Base-by-base conservation (phyloP, 2,888 invertebrate genomes). In the Rotaria sp. region DNA sequence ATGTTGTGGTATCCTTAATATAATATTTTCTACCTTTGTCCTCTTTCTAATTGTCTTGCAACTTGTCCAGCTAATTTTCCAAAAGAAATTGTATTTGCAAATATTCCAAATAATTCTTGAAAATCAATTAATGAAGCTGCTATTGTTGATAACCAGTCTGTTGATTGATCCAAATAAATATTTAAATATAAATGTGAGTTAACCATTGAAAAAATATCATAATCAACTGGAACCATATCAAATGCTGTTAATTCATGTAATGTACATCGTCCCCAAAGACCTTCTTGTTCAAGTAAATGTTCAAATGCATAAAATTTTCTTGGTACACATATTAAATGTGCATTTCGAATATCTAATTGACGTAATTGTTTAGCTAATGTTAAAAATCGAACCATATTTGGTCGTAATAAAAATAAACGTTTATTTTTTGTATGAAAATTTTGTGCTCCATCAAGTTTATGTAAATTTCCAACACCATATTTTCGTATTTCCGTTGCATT, bases 171-270 rank as follows among this genome's bases (percentile, higher is more conserved):
- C 35, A 84, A 55, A 52, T 52, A 84, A 24, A 52, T n/a, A 52
- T 45, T 50, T 10, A 55, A 35, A 52, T 67, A 88, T 30, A 88
- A 57, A 87, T 84, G 52, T 35, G 85, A 74, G 84, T 85, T 92
- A 91, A 97, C 97, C 94, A 97, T 94, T 0, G 97, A 96, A 89
- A 97, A 93, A 18, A 97, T 93, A 92, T 97, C 97, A 89, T 94
- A 94, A 89, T 97, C 97, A 89, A 97, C 94, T 0, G 96, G 96
- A 90, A 95, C 80, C 80, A 80, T 80, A 80, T 80, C 80, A 21
- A 80, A 80, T 80, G 80, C 26, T 45, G 41, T 41, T 80, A 80
- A 80, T 80, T 80, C 80, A 80, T 80, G 80, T 45, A 80, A 26
- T 80, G 5, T n/a, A 80, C 80, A 80, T 45, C 80, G 80, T 26